phyloP scores from a whole-genome alignment of 2,888 invertebrate genomes.

The Bombyx huttoni region DNA sequence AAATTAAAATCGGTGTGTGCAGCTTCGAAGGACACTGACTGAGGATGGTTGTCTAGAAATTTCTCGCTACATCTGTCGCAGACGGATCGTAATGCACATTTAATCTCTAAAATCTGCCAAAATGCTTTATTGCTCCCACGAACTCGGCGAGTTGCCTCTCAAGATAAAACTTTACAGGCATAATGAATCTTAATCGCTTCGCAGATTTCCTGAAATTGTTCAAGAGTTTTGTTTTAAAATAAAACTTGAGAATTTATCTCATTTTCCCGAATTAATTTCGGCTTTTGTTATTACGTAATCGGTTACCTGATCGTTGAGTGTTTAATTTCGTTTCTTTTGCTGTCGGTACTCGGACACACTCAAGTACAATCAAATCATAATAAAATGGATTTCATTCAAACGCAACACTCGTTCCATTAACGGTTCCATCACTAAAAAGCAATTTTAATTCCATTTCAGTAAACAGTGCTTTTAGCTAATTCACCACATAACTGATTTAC shows the following conservation, averaged over 20 bases:
- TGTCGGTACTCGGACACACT: conserved; percentile 3
- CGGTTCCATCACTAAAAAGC: no score
- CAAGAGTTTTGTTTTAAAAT: conserved; percentile 58
- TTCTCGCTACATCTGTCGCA: conserved; percentile 40
- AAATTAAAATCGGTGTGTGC: no score
- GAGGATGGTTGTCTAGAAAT: background rate
- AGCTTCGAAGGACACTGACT: no score
- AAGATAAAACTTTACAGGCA: conserved; percentile 68
- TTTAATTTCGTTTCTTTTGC: conserved; percentile 32
- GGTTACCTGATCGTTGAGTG: conserved; percentile 44
- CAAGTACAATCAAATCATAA: background rate
- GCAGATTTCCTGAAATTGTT: conserved; percentile 62
- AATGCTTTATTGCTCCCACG: conserved; percentile 65
- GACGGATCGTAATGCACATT: conserved; percentile 55
- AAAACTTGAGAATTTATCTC: conserved; percentile 54
- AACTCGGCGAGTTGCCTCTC: conserved; percentile 47
- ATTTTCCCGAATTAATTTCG: conserved; percentile 51
- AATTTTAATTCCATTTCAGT: no score
- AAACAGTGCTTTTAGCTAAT: no score
- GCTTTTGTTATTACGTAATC: conserved; percentile 52
- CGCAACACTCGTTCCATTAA: no score
- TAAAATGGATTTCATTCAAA: background rate
- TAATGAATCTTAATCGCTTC: conserved; percentile 68
- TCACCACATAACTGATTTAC: no score
- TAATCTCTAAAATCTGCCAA: conserved; percentile 65